Evolutionary conservation across 2,888 invertebrate species (phyloP), one percentile per base, ranked within the genome.

Genomic region (Chalcis sispes): DNA sequence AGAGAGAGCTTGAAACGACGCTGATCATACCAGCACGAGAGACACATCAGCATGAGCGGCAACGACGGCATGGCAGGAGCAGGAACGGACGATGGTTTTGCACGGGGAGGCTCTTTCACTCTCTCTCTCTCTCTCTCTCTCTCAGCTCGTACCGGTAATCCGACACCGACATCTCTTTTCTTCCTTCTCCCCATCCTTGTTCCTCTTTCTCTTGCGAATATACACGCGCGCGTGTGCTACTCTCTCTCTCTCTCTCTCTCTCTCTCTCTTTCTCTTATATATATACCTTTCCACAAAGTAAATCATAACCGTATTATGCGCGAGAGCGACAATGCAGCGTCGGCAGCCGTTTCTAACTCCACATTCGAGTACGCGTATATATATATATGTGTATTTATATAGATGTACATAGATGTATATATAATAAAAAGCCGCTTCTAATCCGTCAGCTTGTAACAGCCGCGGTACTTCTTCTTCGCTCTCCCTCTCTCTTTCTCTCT

Each of bases 301-400:
- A 88, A 88, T 87, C 87, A 87, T 87, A 87, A 88, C 86, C 87
- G 86, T 85, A 86, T 87, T 87, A 65, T 69, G 42, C 40, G 42
- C 42, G 62, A 50, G 10, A 50, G 20, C 50, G 50, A 50, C 50
- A 50, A 50, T 50, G 50, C 50, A 15, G 2, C 10, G 20, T 18
- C 13, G 13, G 20, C 42, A n/a, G 8, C 8, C 42, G 13, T 15
- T 42, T 42, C n/a, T n/a, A n/a, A n/a, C n/a, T n/a, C n/a, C n/a
- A n/a, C n/a, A n/a, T n/a, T n/a, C n/a, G n/a, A n/a, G n/a, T n/a
- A n/a, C n/a, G 42, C 36, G 4, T 36, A 4, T 4, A 36, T 36
- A 10, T 36, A 36, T 36, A 36, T 42, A 42, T 42, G 42, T 42
- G 36, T 36, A 2, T n/a, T n/a, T 4, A 4, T 2, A 8, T 42